These are phyloP conservation scores for Vireo altiloquus DNA, from an alignment of 2,113 vertebrate genomes.

Conservation along the genomic window DNA sequence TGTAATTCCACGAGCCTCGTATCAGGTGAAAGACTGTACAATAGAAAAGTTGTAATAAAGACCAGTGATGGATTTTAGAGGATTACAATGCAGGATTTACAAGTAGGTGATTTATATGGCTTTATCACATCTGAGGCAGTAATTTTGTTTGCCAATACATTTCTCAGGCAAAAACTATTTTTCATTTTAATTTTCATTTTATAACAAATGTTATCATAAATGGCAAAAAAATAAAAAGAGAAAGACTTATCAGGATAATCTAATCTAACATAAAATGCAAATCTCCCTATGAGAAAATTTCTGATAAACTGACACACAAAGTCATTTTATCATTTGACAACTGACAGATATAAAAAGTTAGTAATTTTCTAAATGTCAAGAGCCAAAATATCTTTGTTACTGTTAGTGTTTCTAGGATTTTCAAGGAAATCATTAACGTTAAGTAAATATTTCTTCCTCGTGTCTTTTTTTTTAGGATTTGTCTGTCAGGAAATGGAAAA, in stretches of 20 bases:
- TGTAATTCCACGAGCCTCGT: background rate
- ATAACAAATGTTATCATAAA: constrained; percentile 15
- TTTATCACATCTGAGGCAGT: constrained; percentile 23
- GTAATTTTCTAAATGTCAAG: background rate
- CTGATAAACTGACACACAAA: background rate
- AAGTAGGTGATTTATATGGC: constrained; percentile 20
- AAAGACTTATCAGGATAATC: background rate
- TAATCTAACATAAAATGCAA: constrained; percentile 18
- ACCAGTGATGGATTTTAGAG: background rate
- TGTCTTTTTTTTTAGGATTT: background rate
- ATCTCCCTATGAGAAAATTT: background rate
- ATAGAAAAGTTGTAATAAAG: background rate
- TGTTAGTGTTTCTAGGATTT: background rate
- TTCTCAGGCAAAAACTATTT: background rate
- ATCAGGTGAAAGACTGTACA: background rate
- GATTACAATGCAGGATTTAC: background rate
- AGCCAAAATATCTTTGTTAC: background rate
- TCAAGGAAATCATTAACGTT: background rate
- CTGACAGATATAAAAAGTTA: background rate
- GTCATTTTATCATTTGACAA: background rate
- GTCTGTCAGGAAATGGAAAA: background rate
- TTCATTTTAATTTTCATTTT: constrained; percentile 49
- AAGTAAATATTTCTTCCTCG: background rate
- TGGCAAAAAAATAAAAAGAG: background rate
- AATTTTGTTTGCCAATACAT: constrained; percentile 49